Percentiles rank a stretch among this genome's conserved stretches.
Evolutionary conservation across 2,888 invertebrate species (phyloP).

Genomic region (Stenotaenia linearis): DNA sequence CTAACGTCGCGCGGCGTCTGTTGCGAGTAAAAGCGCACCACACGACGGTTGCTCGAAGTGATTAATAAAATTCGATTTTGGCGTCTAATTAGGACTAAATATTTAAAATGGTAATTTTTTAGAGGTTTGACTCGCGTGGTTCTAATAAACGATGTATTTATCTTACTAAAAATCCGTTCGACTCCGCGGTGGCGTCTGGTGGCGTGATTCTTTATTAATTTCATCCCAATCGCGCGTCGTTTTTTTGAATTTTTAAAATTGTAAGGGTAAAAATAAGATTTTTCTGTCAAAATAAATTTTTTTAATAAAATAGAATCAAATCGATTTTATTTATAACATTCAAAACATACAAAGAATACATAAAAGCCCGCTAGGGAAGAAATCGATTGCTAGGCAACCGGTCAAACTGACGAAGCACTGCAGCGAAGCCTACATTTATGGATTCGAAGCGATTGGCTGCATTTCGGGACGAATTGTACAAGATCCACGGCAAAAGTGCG

Average conservation of each 20-base stretch:
- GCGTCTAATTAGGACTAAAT: no score
- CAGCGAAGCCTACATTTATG: neutral
- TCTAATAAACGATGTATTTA: no score
- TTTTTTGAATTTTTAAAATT: neutral
- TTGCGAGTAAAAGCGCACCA: conserved; percentile 2
- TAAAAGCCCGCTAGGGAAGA: neutral
- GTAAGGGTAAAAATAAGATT: no score
- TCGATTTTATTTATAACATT: no score
- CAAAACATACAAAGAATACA: no score
- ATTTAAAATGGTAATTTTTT: no score
- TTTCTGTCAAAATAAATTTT: no score
- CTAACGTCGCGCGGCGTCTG: conserved; percentile 12
- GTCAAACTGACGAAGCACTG: neutral
- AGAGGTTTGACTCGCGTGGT: no score
- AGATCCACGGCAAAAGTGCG: neutral
- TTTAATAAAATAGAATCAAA: no score
- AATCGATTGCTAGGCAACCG: neutral
- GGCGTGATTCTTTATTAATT: neutral
- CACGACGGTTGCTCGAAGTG: neutral
- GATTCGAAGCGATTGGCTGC: conserved; percentile 27
- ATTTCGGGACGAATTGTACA: conserved; percentile 26
- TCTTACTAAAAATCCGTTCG: neutral
- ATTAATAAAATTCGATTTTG: no score
- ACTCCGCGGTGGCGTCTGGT: neutral
- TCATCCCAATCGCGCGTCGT: neutral